Evolutionary conservation across 1,140 invertebrate species (phyloP).

Genomic region (Eueides isabella): DNA sequence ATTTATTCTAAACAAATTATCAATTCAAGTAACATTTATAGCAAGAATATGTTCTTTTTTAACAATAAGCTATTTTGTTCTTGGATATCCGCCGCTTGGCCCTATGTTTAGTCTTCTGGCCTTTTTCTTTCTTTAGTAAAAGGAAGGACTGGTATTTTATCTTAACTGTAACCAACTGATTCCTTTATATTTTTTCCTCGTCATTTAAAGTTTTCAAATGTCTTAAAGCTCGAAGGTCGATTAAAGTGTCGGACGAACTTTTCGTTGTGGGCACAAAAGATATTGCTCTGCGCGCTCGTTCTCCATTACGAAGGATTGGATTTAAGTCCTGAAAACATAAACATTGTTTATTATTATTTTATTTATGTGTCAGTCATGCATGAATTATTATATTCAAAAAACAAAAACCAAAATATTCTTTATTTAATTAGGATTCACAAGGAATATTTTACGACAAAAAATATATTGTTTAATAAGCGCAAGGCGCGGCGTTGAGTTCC

Average conservation of each 20-base stretch:
- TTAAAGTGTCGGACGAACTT: slow-evolving; percentile 75
- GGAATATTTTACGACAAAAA: too few relatives aligned
- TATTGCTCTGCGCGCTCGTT: slow-evolving; percentile 68
- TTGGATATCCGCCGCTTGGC: neutral
- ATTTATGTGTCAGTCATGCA: neutral
- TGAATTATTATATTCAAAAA: neutral
- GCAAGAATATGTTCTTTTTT: neutral
- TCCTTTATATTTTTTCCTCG: slow-evolving; percentile 57
- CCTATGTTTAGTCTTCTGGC: neutral
- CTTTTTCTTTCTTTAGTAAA: neutral
- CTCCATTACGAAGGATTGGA: slow-evolving; percentile 66
- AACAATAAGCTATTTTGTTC: neutral
- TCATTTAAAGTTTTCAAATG: slow-evolving; percentile 66
- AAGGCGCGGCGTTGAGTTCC: too few relatives aligned
- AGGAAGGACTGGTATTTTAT: neutral
- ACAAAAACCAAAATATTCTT: too few relatives aligned
- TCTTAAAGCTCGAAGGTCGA: slow-evolving; percentile 69
- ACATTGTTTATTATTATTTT: neutral
- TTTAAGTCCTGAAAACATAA: slow-evolving; percentile 64
- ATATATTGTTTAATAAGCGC: too few relatives aligned
- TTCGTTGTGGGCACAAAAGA: slow-evolving; percentile 76
- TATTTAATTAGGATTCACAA: too few relatives aligned
- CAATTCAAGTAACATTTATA: neutral
- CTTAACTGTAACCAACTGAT: neutral
- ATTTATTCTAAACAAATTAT: neutral